Evolutionary conservation across 2,888 invertebrate genomes (phyloP).

Genomic region (Yponomeuta malinellus): DNA sequence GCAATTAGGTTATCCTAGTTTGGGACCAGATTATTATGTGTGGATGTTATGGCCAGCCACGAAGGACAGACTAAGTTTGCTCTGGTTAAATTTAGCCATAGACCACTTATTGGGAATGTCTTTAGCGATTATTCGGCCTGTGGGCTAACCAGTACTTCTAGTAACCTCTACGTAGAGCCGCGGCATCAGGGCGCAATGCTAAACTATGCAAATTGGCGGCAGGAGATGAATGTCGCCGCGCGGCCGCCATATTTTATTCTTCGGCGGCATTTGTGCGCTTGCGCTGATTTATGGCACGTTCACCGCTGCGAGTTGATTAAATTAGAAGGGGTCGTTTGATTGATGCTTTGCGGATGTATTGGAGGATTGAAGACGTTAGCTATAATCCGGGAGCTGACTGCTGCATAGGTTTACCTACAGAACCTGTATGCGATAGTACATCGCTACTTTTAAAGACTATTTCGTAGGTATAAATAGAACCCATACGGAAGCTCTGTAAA

Average conservation of each 20-base stretch:
- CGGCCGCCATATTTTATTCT: slow-evolving; percentile 38
- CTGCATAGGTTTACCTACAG: neutral
- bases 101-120: no score
- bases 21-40: no score
- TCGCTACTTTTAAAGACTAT: neutral
- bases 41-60: no score
- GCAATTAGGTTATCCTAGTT: no score
- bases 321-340: slow-evolving; percentile 32
- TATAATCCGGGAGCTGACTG: neutral
- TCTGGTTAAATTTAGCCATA: no score
- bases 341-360: neutral
- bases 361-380: neutral
- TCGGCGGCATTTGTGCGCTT: slow-evolving; percentile 21
- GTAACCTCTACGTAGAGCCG: neutral
- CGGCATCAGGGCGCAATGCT: slow-evolving; percentile 25
- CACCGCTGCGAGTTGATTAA: slow-evolving; percentile 34
- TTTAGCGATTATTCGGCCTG: neutral
- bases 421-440: neutral
- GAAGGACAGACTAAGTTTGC: no score
- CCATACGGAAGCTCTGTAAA: no score
- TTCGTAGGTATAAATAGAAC: no score
- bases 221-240: slow-evolving; percentile 41
- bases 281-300: slow-evolving; percentile 33
- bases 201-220: slow-evolving; percentile 47
- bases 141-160: neutral